Base-by-base conservation (phyloP, 2,888 invertebrate genomes). In the Diarsia rubi region DNA sequence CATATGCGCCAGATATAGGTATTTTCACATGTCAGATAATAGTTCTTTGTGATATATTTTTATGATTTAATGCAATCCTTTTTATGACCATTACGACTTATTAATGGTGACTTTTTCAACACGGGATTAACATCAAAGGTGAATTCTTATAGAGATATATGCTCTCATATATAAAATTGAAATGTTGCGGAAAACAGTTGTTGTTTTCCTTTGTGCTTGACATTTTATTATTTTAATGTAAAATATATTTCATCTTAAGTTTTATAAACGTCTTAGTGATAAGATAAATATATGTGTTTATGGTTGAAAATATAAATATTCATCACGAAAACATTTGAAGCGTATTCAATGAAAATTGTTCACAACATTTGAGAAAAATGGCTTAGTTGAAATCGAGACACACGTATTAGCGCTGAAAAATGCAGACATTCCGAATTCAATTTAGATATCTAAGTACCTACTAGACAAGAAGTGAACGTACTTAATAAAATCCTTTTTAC, bases 31-130 rank as follows among this genome's bases (percentile, higher is more conserved):
- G 91, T 89, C 90, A 90, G 89, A 91, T 93, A 92, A 92, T 92
- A 90, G 91, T 89, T 89, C 86, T 90, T 88, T 89, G 90, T 93
- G 90, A 93, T 91, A 92, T 93, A 76, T 81, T 77, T 24, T 77
- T 78, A 94, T 91, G 90, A 92, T 90, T 91, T 90, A 90, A 91
- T 90, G 88, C 87, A 91, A 92, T 93, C 90, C 91, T 91, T 91
- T 92, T 94, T 93, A 94, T 92, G 89, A 86, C 89, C 79, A 80
- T 83, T 89, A 88, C 85, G 91, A 91, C 89, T 93, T 92, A 91
- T 92, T 92, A 93, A 93, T 93, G 91, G 89, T 80, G 84, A 87
- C 85, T 92, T 92, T 93, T 92, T 94, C 93, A 93, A 88, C 92
- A 86, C 84, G 72, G 85, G 89, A 91, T 93, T 91, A 91, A 91